Base-by-base conservation (phyloP, 1,140 invertebrate genomes). In the Lasaia peninsularis region DNA sequence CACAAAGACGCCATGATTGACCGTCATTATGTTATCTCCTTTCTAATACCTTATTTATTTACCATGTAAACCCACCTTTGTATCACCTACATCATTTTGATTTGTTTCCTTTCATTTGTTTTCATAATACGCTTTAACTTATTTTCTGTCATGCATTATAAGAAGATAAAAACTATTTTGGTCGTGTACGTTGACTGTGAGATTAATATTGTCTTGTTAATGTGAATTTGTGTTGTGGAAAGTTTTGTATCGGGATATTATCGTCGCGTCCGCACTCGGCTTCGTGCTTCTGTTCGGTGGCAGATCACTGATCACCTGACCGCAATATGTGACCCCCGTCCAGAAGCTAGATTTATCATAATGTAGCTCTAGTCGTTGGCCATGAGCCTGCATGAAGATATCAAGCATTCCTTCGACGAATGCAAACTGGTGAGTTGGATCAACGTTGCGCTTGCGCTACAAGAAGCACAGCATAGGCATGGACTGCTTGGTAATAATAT, bases 151-250 rank as follows among this genome's bases (percentile, higher is more conserved):
- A 80, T 75, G 80, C 79, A 79, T 71, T 75, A 66, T 58, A 66
- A 70, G 65, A 63, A 66, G 40, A 59, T 86, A 88, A 88, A 88
- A 88, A 88, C 85, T 84, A 88, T 88, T 88, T 88, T 88, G 85
- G 85, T 88, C 85, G 85, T 86, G 78, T 86, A 78, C 78, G 69
- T 86, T 78, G 72, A 80, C 71, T 85, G 79, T 86, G 75, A 82
- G 59, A 61, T 77, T 75, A 75, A 86, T 76, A 65, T 78, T 87
- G 83, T 86, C 83, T 88, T 86, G 83, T 86, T 86, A 72, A 86
- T 86, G 83, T 88, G 86, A 86, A 86, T 86, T 88, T 86, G 86
- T 88, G 86, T 86, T 83, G 86, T 86, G 82, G 78, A 83, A 69
- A 71, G 65, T 66, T 73, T 65, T 72, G 61, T 74, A 71, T 68